Evolutionary conservation across 2,888 invertebrate species (phyloP), one percentile per base, ranked within the genome.

Genomic region (Merodon equestris): DNA sequence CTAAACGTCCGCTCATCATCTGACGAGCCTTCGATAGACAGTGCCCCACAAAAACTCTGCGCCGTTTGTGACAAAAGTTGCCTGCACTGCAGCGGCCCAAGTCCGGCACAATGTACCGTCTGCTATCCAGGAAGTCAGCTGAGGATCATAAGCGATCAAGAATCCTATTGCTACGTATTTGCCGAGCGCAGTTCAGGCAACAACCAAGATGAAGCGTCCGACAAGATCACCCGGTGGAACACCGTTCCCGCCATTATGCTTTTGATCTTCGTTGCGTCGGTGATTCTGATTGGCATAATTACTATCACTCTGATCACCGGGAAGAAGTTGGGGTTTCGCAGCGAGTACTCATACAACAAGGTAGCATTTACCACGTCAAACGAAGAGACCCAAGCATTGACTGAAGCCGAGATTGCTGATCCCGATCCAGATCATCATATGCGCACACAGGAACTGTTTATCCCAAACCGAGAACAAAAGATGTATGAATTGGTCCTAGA

Each of bases 151-250:
- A 75, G 81, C 13, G 83, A 83, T 3, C 85, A 85, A 27, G 88
- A 89, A 64, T 85, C 87, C 19, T 87, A 84, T 64, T 89, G 89
- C 81, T 85, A 85, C 56, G 84, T 84, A 0, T 87, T 87, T 64
- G 84, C 87, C 34, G 87, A 86, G 47, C 85, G 87, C 42, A 87
- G 87, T 58, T 86, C 86, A 1, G 86, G 86, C 14, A 84, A 85
- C 74, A 84, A 81, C 27, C 60, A 53, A 9, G 82, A 83, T 53
- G 70, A 79, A 54, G 17, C 17, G 14, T 42, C 60, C 51, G 27
- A 58, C 18, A 14, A 70, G 12, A 60, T 36, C 44, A 18, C 14
- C 5, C 57, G 45, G 1, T 40, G 74, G 63, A 54, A 36, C 10
- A 53, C 38, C 1, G 3, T 61, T 18, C 60, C 75, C 1, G 51